Conservation (phyloP, 2,797 vertebrate genomes). For the Rhinogobio ventralis region DNA sequence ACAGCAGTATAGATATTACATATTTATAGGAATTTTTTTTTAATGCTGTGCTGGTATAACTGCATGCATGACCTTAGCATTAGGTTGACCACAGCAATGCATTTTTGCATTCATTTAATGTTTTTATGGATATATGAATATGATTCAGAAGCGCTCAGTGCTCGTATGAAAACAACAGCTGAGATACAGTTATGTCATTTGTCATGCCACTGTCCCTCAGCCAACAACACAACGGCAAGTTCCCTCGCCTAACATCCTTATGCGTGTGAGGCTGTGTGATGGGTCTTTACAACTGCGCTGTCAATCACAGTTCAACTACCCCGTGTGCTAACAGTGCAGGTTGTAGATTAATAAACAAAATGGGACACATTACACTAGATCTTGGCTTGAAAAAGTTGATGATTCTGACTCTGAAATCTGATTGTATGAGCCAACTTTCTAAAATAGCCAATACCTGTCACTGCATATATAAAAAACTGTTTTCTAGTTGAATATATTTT, state of each 20-base stretch:
- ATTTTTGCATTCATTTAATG: neutral
- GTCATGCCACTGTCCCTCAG: conserved; percentile 53
- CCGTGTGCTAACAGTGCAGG: conserved; percentile 2
- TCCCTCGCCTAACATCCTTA: conserved; percentile 37
- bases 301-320: conserved; percentile 18
- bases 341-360: conserved; percentile 14
- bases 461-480: neutral
- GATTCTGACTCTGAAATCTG: neutral
- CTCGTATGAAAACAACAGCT: conserved; percentile 65
- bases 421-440: neutral
- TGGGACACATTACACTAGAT: conserved; percentile 11
- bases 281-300: conserved; percentile 30
- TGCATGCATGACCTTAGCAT: neutral
- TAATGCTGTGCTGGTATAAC: conserved; percentile 1
- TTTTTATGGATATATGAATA: conserved; percentile 29
- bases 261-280: neutral
- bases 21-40: conserved; percentile 10
- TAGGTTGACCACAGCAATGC: neutral
- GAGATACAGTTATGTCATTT: conserved; percentile 63
- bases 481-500: neutral
- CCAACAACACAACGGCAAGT: conserved; percentile 43
- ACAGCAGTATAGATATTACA: conserved; percentile 31
- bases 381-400: conserved; percentile 2
- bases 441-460: neutral
- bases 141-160: conserved; percentile 65